Conservation (phyloP, 2,113 vertebrate genomes). For the Illadopsis cleaveri region DNA sequence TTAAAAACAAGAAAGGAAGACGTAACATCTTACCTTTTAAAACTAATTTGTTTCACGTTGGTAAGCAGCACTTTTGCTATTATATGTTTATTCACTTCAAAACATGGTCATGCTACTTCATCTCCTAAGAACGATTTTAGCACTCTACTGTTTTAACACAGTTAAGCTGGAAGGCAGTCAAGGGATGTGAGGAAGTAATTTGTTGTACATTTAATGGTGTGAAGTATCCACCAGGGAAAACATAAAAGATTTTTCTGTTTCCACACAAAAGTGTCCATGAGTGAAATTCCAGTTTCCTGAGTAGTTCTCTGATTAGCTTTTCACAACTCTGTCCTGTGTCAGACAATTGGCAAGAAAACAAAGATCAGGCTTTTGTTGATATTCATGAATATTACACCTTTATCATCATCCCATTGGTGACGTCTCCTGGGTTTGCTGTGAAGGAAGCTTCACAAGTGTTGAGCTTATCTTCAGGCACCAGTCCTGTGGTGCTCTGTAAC, state of each 20-base stretch:
- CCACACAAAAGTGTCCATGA: background rate
- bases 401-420: background rate
- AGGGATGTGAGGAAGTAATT: background rate
- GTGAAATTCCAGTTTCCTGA: conserved; percentile 26
- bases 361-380: background rate
- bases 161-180: conserved; percentile 31
- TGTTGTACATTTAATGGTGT: conserved; percentile 8
- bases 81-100: background rate
- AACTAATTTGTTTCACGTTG: background rate
- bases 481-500: background rate
- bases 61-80: background rate
- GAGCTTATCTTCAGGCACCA: conserved; percentile 27
- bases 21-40: background rate
- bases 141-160: background rate
- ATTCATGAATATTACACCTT: background rate
- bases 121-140: conserved; percentile 19
- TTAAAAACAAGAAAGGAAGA: background rate
- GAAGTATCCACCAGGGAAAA: conserved; percentile 10
- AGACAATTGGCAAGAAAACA: conserved; percentile 5
- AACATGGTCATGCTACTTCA: background rate
- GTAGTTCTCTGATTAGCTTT: conserved; percentile 1
- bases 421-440: background rate
- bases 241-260: conserved; percentile 9
- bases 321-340: background rate
- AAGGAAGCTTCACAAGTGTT: background rate